Conservation (phyloP, 2,888 invertebrate species). For the Hydroisotoma schaefferi region DNA sequence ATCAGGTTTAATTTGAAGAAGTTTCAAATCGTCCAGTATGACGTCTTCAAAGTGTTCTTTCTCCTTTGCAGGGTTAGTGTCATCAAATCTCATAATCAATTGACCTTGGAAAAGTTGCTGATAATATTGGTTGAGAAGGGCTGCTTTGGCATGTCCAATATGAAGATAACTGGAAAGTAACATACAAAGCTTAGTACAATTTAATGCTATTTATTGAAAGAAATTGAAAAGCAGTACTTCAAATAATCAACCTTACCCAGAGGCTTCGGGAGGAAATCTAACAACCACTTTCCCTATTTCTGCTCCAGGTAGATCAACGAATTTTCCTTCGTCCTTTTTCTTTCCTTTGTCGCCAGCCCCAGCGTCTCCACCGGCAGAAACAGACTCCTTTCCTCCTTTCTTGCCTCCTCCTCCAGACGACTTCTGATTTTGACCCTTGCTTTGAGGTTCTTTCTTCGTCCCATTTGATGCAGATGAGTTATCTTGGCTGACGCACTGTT, state of each 20-base stretch:
- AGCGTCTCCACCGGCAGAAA: neutral
- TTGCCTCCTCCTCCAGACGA: neutral
- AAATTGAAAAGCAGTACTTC: neutral
- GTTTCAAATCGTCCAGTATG: conserved; percentile 86
- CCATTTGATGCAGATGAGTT: conserved; percentile 8
- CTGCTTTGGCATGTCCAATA: conserved; percentile 99
- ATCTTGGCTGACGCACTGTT: conserved; percentile 29
- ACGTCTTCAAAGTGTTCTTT: conserved; percentile 95
- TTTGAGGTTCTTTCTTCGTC: conserved; percentile 2
- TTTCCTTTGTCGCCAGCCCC: conserved; percentile 37
- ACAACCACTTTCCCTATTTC: conserved; percentile 97
- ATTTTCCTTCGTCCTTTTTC: conserved; percentile 89
- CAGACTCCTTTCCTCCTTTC: neutral
- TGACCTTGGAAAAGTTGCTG: conserved; percentile 87
- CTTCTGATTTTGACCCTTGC: neutral
- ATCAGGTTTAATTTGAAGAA: conserved; percentile 90
- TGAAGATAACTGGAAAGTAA: conserved; percentile 66
- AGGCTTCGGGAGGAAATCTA: conserved; percentile 99
- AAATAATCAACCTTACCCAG: conserved; percentile 63
- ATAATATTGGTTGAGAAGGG: conserved; percentile 95
- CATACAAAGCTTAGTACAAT: neutral
- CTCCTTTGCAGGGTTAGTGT: conserved; percentile 99
- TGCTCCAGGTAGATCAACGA: conserved; percentile 91
- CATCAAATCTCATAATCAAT: conserved; percentile 97
- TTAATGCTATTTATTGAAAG: neutral